Evolutionary conservation across 1,140 invertebrate species (phyloP).

Genomic region (Delia radicum): DNA sequence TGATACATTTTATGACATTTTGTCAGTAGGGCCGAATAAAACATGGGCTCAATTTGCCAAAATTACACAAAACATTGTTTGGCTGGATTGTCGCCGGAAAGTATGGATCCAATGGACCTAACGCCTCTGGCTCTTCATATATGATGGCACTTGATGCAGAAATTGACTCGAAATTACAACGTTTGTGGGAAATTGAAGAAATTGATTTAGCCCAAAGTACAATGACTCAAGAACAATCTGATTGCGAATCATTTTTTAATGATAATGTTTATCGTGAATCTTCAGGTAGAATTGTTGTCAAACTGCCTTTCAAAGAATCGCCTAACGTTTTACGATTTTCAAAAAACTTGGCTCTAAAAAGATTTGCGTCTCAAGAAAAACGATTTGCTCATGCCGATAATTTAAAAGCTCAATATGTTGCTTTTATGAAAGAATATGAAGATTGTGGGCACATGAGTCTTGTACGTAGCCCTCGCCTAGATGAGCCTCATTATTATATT

Average conservation of each 20-base stretch:
- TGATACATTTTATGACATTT: too few species aligned
- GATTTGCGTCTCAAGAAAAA: too few species aligned
- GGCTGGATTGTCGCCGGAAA: conserved; percentile 36
- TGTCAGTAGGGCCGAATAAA: conserved; percentile 41
- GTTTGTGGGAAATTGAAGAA: too few species aligned
- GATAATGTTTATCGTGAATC: conserved; percentile 23
- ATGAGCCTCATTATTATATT: too few species aligned
- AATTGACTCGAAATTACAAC: neutral
- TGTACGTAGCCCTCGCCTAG: too few species aligned
- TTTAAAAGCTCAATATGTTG: neutral
- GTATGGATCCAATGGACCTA: neutral
- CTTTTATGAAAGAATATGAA: too few species aligned
- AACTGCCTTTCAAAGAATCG: too few species aligned
- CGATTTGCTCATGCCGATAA: too few species aligned
- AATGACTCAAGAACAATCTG: conserved; percentile 30
- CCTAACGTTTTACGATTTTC: too few species aligned
- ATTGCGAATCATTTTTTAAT: neutral
- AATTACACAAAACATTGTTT: conserved; percentile 43
- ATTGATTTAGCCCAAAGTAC: too few species aligned
- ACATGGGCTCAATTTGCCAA: conserved; percentile 30
- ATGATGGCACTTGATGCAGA: neutral
- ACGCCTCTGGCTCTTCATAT: neutral
- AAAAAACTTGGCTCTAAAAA: too few species aligned
- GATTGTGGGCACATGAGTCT: too few species aligned
- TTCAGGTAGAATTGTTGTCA: conserved; percentile 22